Percentiles rank a stretch among this genome's conserved stretches.
Evolutionary conservation across 2,888 invertebrate species (phyloP).

Genomic region (Tupiocoris notatus): DNA sequence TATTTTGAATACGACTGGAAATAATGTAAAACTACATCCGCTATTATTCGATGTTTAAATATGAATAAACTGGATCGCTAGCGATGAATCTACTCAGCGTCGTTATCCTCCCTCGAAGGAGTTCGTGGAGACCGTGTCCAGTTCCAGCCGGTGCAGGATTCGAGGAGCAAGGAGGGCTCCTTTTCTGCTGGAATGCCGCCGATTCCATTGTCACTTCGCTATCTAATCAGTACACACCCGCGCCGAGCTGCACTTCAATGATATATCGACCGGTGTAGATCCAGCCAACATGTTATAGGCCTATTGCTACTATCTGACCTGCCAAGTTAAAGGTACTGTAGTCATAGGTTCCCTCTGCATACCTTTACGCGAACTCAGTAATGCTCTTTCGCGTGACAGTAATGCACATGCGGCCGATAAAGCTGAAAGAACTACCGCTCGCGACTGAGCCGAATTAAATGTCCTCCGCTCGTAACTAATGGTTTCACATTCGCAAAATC

Average conservation of each 20-base stretch:
- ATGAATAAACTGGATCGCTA: too few relatives aligned
- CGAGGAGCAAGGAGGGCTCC: neutral
- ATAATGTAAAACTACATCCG: too few relatives aligned
- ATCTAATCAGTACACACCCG: conserved; percentile 17
- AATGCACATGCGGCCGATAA: neutral
- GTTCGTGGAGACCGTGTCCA: too few relatives aligned
- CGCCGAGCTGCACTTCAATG: neutral
- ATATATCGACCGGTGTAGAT: conserved; percentile 5
- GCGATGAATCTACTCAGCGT: too few relatives aligned
- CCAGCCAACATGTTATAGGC: neutral
- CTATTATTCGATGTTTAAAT: too few relatives aligned
- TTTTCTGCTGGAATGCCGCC: conserved; percentile 6
- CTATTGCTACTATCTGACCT: neutral
- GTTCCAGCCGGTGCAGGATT: too few relatives aligned
- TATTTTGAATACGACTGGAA: too few relatives aligned
- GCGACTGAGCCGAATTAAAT: too few relatives aligned
- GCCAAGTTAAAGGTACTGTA: neutral
- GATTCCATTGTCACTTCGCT: conserved; percentile 36
- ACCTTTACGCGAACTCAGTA: neutral
- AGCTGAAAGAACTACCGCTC: too few relatives aligned
- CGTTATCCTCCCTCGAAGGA: too few relatives aligned
- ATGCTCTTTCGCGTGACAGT: neutral
- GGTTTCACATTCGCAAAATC: too few relatives aligned
- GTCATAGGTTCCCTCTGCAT: neutral
- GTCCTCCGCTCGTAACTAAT: too few relatives aligned